These are phyloP conservation scores for Melanogrammus aeglefinus DNA, from an alignment of 2,797 vertebrate species.

Conservation along the genomic window DNA sequence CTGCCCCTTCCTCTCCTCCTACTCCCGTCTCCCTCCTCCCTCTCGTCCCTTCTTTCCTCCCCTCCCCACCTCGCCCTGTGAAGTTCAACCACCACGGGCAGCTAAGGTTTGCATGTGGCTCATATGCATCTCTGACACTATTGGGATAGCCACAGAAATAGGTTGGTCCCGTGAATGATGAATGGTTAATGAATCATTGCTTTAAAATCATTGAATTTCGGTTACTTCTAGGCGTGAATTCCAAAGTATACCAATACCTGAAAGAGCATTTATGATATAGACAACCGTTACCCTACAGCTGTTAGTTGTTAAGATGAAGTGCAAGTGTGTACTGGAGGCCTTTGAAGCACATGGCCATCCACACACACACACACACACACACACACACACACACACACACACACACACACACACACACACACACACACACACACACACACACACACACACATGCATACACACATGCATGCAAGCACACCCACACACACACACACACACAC, in stretches of 20 bases:
- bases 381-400: too few species aligned
- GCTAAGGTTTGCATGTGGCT: too few species aligned
- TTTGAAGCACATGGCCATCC: not conserved
- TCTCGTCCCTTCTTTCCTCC: conserved; percentile 17
- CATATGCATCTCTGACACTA: not conserved
- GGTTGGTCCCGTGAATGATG: not conserved
- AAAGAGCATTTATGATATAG: not conserved
- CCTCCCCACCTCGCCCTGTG: conserved; percentile 14
- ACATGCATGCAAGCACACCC: too few species aligned
- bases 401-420: too few species aligned
- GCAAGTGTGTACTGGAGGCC: not conserved
- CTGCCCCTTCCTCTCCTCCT: conserved; percentile 53
- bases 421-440: too few species aligned
- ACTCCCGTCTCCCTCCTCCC: conserved; percentile 39
- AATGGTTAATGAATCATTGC: not conserved
- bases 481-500: too few species aligned
- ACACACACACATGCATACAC: too few species aligned
- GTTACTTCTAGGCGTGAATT: not conserved
- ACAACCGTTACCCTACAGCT: not conserved
- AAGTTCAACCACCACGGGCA: not conserved
- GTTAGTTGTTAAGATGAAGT: not conserved
- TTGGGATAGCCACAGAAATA: not conserved
- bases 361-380: conserved; percentile 11
- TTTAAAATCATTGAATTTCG: not conserved
- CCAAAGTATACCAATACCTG: too few species aligned